phyloP scores from a whole-genome alignment of 2,113 vertebrate genomes.

The Hypanus sabinus region DNA sequence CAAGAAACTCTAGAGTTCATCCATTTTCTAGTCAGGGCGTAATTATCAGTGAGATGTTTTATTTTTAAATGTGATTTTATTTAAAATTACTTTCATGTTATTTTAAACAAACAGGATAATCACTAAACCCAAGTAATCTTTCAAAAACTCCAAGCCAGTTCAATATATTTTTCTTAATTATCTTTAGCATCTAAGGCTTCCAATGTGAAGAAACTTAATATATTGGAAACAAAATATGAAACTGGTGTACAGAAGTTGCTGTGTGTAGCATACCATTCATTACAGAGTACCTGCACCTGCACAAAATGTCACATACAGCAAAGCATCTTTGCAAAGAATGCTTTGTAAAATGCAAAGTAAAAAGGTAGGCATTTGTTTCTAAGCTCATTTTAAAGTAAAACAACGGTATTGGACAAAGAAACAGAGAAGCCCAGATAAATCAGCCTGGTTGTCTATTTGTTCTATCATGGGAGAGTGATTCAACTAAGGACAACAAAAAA shows the following conservation, averaged over 20 bases:
- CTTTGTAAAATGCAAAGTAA: neutral
- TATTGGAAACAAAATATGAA: neutral
- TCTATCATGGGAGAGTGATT: neutral
- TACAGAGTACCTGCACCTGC: too few relatives aligned
- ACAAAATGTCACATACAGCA: too few relatives aligned
- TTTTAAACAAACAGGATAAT: neutral
- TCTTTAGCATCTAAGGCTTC: neutral
- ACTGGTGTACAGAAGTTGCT: neutral
- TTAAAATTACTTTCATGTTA: constrained; percentile 5
- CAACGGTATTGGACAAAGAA: neutral
- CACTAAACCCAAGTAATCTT: constrained; percentile 15
- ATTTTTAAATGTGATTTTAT: neutral
- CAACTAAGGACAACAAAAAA: neutral
- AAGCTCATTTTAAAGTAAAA: neutral
- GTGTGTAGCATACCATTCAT: neutral
- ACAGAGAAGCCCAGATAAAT: too few relatives aligned
- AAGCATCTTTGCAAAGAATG: neutral
- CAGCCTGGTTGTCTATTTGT: neutral
- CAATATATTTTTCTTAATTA: constrained; percentile 11
- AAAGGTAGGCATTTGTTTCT: neutral
- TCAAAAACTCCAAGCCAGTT: neutral
- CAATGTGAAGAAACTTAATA: neutral
- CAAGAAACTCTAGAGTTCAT: neutral
- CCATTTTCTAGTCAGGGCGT: neutral
- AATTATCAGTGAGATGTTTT: neutral